Evolutionary conservation across 2,888 invertebrate genomes (phyloP), one percentile per base, ranked within the genome.

Genomic region (Amorpha juglandis): DNA sequence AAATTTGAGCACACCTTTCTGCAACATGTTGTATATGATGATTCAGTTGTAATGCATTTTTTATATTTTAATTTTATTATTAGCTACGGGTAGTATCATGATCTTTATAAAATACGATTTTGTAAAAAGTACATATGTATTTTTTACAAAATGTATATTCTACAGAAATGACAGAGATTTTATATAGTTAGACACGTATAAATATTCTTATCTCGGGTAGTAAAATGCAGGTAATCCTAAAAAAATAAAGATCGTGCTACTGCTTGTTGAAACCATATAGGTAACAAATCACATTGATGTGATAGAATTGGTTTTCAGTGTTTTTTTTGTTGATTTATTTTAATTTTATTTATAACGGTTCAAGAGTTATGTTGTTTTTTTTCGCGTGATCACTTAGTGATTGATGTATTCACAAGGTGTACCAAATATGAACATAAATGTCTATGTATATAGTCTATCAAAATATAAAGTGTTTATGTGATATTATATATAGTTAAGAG

Each of bases 391-490:
- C 80, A 85, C 84, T 67, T 75, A 81, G 83, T 85, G 81, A 77
- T 82, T 78, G 71, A 76, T 82, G 78, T 75, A 80, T 79, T 87
- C 80, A 82, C 84, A 84, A 79, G 77, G 79, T 83, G 86, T 87
- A 91, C 88, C 89, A 87, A 89, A 88, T 85, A 83, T 71, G 70
- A 77, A 76, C 19, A 72, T 75, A 78, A 82, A 79, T 84, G 77
- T 88, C 75, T 88, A 82, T 92, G 89, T 91, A 91, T 83, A 90
- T 91, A 92, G 82, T 89, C 78, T 90, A 88, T 88, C 79, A 92
- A 91, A 92, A 90, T 90, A 87, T 91, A 85, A 87, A 90, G 89
- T 92, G 91, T 92, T 91, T 91, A 92, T 92, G 92, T 92, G 92
- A 92, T 92, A 92, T 90, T 91, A 90, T 88, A 83, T 91, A 91